Conservation (phyloP, 2,888 invertebrate genomes). For the Ophioninae sp. region DNA sequence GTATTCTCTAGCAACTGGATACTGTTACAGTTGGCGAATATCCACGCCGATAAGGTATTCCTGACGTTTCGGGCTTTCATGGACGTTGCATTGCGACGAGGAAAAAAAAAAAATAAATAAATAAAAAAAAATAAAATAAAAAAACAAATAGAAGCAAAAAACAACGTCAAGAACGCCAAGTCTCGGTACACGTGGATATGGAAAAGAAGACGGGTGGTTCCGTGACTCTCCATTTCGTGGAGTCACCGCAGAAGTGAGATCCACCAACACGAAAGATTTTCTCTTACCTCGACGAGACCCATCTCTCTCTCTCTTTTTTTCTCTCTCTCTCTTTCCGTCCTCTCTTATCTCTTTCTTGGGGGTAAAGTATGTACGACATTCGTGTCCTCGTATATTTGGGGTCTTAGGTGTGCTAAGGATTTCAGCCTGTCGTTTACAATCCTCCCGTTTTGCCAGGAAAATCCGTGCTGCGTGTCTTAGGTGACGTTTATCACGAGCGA, state of each 20-base stretch:
- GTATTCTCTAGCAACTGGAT: slow-evolving; percentile 24
- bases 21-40: slow-evolving; percentile 35
- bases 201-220: slow-evolving; percentile 22
- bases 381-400: slow-evolving; percentile 29
- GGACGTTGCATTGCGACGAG: slow-evolving; percentile 20
- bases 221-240: slow-evolving; percentile 17
- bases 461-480: slow-evolving; percentile 33
- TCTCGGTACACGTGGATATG: slow-evolving; percentile 17
- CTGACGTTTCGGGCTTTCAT: slow-evolving; percentile 52
- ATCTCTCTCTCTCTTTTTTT: neutral
- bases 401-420: slow-evolving; percentile 17
- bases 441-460: slow-evolving; percentile 39
- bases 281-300: slow-evolving; percentile 11
- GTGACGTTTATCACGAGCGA: slow-evolving; percentile 30
- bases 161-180: neutral
- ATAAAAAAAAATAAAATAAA: no score
- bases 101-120: no score
- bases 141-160: slow-evolving; percentile 10
- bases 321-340: neutral
- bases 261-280: slow-evolving; percentile 25
- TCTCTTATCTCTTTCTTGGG: neutral
- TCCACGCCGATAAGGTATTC: slow-evolving; percentile 58
- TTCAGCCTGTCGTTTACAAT: slow-evolving; percentile 38
- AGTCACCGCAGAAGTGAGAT: slow-evolving; percentile 13
- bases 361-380: slow-evolving; percentile 27